Evolutionary conservation across 2,797 vertebrate species (phyloP), one percentile per base, ranked within the genome.

Genomic region (Eidolon dupreanum): DNA sequence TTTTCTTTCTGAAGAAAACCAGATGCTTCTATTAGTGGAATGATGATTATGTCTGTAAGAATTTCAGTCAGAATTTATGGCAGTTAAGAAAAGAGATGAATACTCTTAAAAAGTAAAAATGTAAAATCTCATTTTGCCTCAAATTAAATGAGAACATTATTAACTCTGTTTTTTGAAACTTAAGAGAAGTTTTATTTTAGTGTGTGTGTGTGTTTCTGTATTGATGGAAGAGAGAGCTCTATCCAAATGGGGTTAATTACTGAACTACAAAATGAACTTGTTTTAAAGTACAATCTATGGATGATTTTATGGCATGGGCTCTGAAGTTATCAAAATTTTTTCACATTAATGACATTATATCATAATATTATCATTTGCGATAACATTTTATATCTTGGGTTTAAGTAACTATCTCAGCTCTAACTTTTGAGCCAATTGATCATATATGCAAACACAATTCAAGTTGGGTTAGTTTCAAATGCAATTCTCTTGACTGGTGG

Each of bases 391-490:
- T 61, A n/a, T 28, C 19, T 59, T 88, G 31, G 19, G 8, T 73
- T 90, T 82, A 82, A 92, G 53, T 88, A 88, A 61, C 61, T 51
- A 94, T 73, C 28, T 73, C 33, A 57, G 26, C 7, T 59, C 20
- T 75, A 83, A 86, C 51, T 96, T 91, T 79, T 89, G 28, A 94
- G 33, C 38, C 75, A 96, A 57, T 79, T 79, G 93, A 87, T 91
- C 16, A 26, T 78, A 55, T 68, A 88, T n/a, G 13, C 51, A 71
- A 93, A 49, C n/a, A 66, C 9, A 94, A 88, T 93, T 96, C 73
- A 93, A 78, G 31, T n/a, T 70, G 43, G 93, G 33, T 93, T 88
- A 65, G n/a, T 90, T 96, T 87, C 65, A 83, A 57, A 79, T 55
- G 92, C n/a, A 93, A 0, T 92, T 95, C 84, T 28, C 70, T 93